phyloP scores from a whole-genome alignment of 1,140 invertebrate species.

The Bathynomus jamesi region DNA sequence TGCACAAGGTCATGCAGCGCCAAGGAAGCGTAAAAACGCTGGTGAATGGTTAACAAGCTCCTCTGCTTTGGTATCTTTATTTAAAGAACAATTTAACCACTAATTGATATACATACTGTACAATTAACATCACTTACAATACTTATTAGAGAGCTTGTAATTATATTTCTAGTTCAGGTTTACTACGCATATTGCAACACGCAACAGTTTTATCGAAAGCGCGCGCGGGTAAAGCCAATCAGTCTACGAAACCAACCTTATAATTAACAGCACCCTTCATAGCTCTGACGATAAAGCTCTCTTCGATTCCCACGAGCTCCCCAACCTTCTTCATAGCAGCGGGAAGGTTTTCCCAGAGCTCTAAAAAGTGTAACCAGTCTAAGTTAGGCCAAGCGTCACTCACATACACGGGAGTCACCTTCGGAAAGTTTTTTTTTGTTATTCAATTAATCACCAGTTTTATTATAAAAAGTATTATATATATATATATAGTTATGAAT shows the following conservation, averaged over 20 bases:
- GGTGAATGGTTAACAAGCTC: constrained; percentile 42
- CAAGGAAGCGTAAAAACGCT: constrained; percentile 83
- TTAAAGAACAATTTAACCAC: background rate
- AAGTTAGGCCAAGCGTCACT: constrained; percentile 46
- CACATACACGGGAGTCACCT: constrained; percentile 38
- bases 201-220: too few relatives aligned
- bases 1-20: constrained; percentile 87
- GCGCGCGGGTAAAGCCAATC: too few relatives aligned
- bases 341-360: constrained; percentile 74
- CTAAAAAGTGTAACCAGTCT: constrained; percentile 81
- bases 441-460: too few relatives aligned
- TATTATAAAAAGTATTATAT: background rate
- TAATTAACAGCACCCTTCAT: constrained; percentile 59
- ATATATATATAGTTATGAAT: background rate
- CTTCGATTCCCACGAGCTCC: constrained; percentile 80
- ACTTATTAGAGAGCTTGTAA: too few relatives aligned
- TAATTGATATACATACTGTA: too few relatives aligned
- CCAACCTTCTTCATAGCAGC: constrained; percentile 74
- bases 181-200: too few relatives aligned
- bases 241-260: constrained; percentile 43
- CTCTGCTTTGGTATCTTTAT: constrained; percentile 2
- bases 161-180: too few relatives aligned
- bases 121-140: too few relatives aligned
- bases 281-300: constrained; percentile 73
- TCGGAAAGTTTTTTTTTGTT: too few relatives aligned